Base-by-base conservation (phyloP, 2,797 vertebrate genomes). In the Oreonectes daqikongensis region DNA sequence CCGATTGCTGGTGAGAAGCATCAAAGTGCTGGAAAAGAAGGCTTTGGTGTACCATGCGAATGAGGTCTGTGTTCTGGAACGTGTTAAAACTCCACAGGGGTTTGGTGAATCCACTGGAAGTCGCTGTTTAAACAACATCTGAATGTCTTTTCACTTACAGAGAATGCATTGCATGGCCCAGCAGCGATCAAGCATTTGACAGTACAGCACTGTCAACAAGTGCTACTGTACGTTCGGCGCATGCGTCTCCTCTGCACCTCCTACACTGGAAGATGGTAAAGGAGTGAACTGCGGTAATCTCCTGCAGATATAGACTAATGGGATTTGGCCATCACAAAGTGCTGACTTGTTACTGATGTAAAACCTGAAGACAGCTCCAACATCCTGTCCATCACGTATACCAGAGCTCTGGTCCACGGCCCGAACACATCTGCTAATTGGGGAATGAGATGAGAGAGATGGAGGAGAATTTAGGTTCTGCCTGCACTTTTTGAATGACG, bases 301-400 rank as follows among this genome's bases (percentile, higher is more conserved):
- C 50, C 64, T 60, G 48, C 52, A 69, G 61, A 71, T 70, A 75
- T 40, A 65, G 61, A 55, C 71, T 78, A 82, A 82, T 80, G 69
- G 78, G 80, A 80, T 79, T 81, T 81, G 63, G 63, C 64, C 59
- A 5, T 61, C 40, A 32, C 57, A 70, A 77, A 82, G 73, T 60
- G 76, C 78, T 76, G 72, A 75, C 69, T 70, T 67, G 28, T 57
- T 81, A 69, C 72, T 60, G 70, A 72, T 69, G 66, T 63, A 61
- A 48, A 81, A 70, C 61, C 68, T 61, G 24, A 73, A 68, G 28
- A 63, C 77, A 66, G 30, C 59, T 63, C 53, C 76, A 70, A 67
- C 57, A 55, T 69, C 72, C 52, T 60, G 57, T 60, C 65, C 55
- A 77, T 81, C 50, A 42, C 42, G 2, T 22, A 66, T 66, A 73